phyloP scores from a whole-genome alignment of 2,888 invertebrate genomes.

The Mongoloraphidia duomilia region DNA sequence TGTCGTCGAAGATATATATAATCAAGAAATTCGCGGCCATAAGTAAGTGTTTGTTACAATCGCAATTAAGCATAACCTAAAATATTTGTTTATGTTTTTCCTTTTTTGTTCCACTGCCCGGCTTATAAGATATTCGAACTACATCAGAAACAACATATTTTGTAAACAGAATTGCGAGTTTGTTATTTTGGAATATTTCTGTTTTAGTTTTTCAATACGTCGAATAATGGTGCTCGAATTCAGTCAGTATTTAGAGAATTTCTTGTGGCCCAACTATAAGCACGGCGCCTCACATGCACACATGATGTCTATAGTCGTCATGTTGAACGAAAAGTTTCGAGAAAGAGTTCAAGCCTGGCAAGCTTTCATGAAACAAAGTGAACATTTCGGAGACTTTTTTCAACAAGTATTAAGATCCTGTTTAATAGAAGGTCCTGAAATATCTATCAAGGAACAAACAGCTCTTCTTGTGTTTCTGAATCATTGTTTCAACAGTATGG shows the following conservation, averaged over 20 bases:
- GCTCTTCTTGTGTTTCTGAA: conserved; percentile 82
- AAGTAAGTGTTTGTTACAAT: conserved; percentile 38
- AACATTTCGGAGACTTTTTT: conserved; percentile 69
- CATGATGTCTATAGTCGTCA: conserved; percentile 90
- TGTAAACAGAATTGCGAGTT: neutral
- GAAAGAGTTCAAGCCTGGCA: conserved; percentile 96
- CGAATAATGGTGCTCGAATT: conserved; percentile 93
- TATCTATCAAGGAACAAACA: conserved; percentile 62
- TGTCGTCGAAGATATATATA: conserved; percentile 80
- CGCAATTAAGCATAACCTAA: conserved; percentile 14
- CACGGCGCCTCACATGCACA: conserved; percentile 72
- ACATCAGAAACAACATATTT: conserved; percentile 2
- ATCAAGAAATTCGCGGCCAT: conserved; percentile 70
- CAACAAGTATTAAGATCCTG: conserved; percentile 65
- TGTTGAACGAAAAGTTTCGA: conserved; percentile 97
- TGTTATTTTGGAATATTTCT: conserved; percentile 6
- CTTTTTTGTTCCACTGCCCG: conserved; percentile 19
- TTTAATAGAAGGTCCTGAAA: conserved; percentile 41
- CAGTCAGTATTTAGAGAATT: conserved; percentile 93
- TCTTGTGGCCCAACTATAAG: conserved; percentile 89
- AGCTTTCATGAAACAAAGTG: conserved; percentile 63
- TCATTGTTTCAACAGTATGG: conserved; percentile 96
- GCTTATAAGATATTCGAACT: conserved; percentile 2
- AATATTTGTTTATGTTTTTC: conserved; percentile 23
- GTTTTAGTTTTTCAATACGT: conserved; percentile 57